Evolutionary conservation across 2,113 vertebrate species (phyloP), one percentile per base, ranked within the genome.

Genomic region (Pongo abelii): DNA sequence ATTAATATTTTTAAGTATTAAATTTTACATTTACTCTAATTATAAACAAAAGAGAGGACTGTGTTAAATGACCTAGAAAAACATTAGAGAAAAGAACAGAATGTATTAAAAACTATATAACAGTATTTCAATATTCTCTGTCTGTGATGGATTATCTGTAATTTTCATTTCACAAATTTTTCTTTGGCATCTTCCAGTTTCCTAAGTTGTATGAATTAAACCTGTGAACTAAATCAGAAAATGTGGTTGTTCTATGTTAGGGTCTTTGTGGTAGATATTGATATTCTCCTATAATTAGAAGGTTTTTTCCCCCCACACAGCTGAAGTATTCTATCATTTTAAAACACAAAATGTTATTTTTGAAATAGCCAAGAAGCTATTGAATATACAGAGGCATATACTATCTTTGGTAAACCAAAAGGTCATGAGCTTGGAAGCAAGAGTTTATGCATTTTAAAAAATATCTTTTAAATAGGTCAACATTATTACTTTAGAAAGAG

Each of bases 301-400:
- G 32, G 8, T 8, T 43, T 91, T 89, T 93, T 75, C 61, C 17
- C 94, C 48, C 57, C 38, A 83, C 52, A 87, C 8, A 75, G 22
- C 10, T 32, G 84, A 81, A 69, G 35, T 81, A 27, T 91, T 81
- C 50, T 81, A 80, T 67, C 93, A 91, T 95, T 97, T 74, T 93
- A 46, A 72, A 70, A 96, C 94, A 20, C 77, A 4, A 97, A 93
- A 95, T 92, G 38, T 16, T 86, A 86, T 93, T 91, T 95, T 86
- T 13, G 97, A 97, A 96, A 90, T 84, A 96, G 20, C 48, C 25
- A 52, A 83, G 40, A 75, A 92, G 32, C 52, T 89, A 55, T 32
- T 75, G n/a, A 97, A 69, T 67, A 55, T 64, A 40, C 55, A 84
- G 35, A 85, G 9, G 17, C 16, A 30, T 43, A 79, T n/a, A 55